Percentiles rank a stretch among this genome's conserved stretches.
Conservation (phyloP, 1,140 invertebrate genomes). For the Papilio machaon region DNA sequence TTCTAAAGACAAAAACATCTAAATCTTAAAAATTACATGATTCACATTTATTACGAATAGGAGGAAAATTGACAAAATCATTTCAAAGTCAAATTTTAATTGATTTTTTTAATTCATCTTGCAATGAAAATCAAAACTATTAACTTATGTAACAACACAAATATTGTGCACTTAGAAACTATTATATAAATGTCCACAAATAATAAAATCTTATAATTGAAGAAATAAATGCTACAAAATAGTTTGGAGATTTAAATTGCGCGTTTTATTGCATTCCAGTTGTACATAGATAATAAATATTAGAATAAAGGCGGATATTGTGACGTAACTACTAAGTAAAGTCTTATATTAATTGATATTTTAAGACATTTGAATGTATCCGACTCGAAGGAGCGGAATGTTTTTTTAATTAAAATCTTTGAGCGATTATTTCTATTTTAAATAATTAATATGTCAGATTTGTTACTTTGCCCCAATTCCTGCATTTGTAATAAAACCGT, state of each 20-base stretch:
- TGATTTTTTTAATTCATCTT: too few species aligned
- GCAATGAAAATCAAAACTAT: too few species aligned
- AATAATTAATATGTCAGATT: background rate
- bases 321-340: background rate
- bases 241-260: slow-evolving; percentile 10
- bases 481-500: background rate
- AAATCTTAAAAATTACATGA: too few species aligned
- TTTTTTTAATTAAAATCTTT: background rate
- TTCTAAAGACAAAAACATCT: too few species aligned
- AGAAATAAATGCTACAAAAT: background rate
- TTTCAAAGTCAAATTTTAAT: too few species aligned
- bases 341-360: background rate
- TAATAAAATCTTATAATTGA: too few species aligned
- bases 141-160: too few species aligned
- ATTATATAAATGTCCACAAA: background rate
- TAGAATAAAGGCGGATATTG: background rate
- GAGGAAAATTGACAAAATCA: too few species aligned
- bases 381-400: background rate
- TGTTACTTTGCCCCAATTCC: slow-evolving; percentile 21
- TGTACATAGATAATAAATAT: background rate
- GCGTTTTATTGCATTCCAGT: background rate
- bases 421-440: background rate
- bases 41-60: too few species aligned
- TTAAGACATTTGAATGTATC: background rate
- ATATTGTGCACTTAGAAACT: background rate